Evolutionary conservation across 2,888 invertebrate genomes (phyloP), one percentile per base, ranked within the genome.

Genomic region (Pristionchus maxplancki): DNA sequence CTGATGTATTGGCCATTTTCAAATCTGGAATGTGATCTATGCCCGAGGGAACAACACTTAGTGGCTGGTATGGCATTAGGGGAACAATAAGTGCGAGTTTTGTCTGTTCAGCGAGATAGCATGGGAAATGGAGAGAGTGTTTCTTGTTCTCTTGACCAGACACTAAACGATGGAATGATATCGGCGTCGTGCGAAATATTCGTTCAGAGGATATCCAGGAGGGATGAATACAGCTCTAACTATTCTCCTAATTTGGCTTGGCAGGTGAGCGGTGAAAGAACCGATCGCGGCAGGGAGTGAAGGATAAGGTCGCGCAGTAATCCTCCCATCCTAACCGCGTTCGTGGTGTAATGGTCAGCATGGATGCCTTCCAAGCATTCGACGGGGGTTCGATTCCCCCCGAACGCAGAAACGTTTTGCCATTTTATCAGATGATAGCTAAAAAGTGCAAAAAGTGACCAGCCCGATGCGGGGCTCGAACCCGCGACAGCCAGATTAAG

Each of bases 401-500:
- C 90, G 90, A 89, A 90, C 89, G 89, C 90, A 90, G 71, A 87
- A 89, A 40, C 24, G 24, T 83, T 83, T 83, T 83, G 82, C 82
- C 1, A 2, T 58, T 58, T n/a, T 8, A 58, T 44, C 44, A n/a
- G n/a, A n/a, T n/a, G n/a, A n/a, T n/a, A n/a, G n/a, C n/a, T n/a
- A n/a, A n/a, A n/a, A n/a, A n/a, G n/a, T n/a, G 67, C 44, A 81
- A 81, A 28, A 81, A 48, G 48, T 81, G 28, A 84, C 28, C 87
- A 92, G 92, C 91, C 91, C 92, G 90, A 92, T 91, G 91, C 91
- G 91, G 92, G 92, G 91, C 92, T 92, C 92, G 91, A 91, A 92
- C 92, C 92, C 92, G 91, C 91, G 92, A 92, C 92, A 91, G 89
- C 92, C 92, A 92, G 92, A 92, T 92, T 92, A 93, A 93, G 92